Base-by-base conservation (phyloP, 2,888 invertebrate species). In the Platycheirus rosarum region DNA sequence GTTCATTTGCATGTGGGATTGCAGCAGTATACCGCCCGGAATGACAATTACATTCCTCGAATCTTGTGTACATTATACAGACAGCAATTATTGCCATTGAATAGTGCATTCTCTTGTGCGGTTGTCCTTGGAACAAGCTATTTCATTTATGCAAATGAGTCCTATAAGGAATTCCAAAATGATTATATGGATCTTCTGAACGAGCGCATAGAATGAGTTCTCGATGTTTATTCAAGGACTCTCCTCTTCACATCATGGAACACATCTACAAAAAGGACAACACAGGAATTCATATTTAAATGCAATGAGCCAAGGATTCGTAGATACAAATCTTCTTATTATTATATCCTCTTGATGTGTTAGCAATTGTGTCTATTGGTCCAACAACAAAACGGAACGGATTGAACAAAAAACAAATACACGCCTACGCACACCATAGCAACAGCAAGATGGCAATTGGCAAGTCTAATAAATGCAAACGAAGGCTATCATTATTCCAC, bases 131-230 rank as follows among this genome's bases (percentile, higher is more conserved):
- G 23, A 40, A 40, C 9, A 60, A 37, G 35, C 65, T 53, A 76
- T 76, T 66, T 48, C 42, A 53, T 80, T 80, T 80, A 80, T 80
- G 76, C 66, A 71, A 71, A 76, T 76, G 46, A 55, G 42, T 75
- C 49, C 65, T 16, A 60, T 60, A 57, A 35, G 63, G 37, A 49
- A 48, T 74, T 46, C 35, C 48, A 57, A 32, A 57, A 48, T 35
- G 44, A 69, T 75, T 66, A 55, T 66, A 55, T 42, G 44, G 23
- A 18, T 53, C 2, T 9, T 11, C 14, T 44, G 16, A 32, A 57
- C 40, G 55, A 57, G 18, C 32, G 37, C 9, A 37, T 57, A 57
- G 7, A 32, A 8, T 37, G 55, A 23, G 23, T 57, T 40, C 9
- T 35, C n/a, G 16, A 32, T 26, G 11, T 11, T 2, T 37, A 23